Conservation (phyloP, 2,888 invertebrate genomes). For the Mesochorus sp. region DNA sequence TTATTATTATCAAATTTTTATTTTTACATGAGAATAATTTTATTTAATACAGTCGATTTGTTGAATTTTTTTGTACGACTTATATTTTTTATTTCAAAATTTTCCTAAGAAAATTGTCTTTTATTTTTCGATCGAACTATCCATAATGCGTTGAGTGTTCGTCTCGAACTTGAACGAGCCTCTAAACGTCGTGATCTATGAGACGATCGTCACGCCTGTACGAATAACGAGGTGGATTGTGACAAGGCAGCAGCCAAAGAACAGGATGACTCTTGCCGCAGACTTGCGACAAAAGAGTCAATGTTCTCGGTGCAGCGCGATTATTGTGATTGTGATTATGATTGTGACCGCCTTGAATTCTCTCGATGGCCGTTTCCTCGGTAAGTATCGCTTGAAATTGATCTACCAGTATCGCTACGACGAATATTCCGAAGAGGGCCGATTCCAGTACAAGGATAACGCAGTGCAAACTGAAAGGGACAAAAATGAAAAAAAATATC, state of each 20-base stretch:
- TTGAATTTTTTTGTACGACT: conserved; percentile 15
- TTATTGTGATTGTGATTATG: conserved; percentile 85
- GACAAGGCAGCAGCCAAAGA: conserved; percentile 89
- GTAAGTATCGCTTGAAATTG: conserved; percentile 92
- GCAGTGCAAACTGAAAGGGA: conserved; percentile 88
- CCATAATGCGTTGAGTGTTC: too few relatives aligned
- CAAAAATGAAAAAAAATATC: conserved; percentile 16
- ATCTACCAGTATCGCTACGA: conserved; percentile 92
- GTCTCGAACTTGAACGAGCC: too few relatives aligned
- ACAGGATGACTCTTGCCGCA: conserved; percentile 89
- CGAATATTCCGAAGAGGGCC: conserved; percentile 93
- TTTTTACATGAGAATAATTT: conserved; percentile 10
- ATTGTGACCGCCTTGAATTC: conserved; percentile 87
- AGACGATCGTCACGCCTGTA: conserved; percentile 78
- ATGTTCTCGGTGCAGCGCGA: conserved; percentile 84
- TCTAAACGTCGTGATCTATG: conserved; percentile 78
- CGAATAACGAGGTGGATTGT: conserved; percentile 78
- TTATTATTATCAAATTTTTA: conserved; percentile 1
- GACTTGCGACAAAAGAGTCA: conserved; percentile 89
- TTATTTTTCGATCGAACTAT: too few relatives aligned
- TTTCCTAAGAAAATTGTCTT: too few relatives aligned
- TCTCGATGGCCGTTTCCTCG: conserved; percentile 93
- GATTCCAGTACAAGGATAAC: conserved; percentile 92
- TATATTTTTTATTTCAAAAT: conserved; percentile 12
- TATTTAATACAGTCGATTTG: conserved; percentile 55